phyloP scores from a whole-genome alignment of 2,888 invertebrate species.

The Clepsis dumicolana region DNA sequence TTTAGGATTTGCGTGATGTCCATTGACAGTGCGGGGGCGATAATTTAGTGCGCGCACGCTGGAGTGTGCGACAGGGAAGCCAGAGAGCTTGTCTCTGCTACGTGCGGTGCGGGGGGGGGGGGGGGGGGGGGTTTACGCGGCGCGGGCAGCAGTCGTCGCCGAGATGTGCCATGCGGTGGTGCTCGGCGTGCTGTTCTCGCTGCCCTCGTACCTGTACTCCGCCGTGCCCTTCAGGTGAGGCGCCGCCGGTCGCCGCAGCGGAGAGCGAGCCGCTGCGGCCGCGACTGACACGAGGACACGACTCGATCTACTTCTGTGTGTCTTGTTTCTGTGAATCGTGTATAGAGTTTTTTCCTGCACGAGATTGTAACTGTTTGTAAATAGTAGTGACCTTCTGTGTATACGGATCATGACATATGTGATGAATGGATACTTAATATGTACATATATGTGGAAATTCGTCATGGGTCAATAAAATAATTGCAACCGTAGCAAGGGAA shows the following conservation, averaged over 20 bases:
- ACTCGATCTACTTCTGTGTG: conserved; percentile 18
- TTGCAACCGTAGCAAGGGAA: conserved; percentile 14
- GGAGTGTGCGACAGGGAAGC: conserved; percentile 12
- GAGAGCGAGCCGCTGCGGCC: conserved; percentile 28
- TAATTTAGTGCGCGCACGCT: conserved; percentile 33
- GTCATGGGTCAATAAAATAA: conserved; percentile 14
- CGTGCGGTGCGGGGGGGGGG: conserved; percentile 10
- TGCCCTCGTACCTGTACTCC: conserved; percentile 79
- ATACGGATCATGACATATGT: not conserved
- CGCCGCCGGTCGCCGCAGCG: conserved; percentile 39
- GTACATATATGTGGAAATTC: conserved; percentile 18
- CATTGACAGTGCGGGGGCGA: conserved; percentile 32
- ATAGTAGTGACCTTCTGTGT: not conserved
- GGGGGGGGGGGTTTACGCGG: conserved; percentile 7
- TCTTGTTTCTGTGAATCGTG: not conserved
- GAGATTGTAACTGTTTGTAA: not conserved
- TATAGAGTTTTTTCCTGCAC: not conserved
- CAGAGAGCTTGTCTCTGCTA: not conserved
- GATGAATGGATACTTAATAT: not conserved
- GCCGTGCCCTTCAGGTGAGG: conserved; percentile 80
- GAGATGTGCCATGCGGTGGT: conserved; percentile 80
- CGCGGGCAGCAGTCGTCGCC: conserved; percentile 53
- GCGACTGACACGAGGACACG: conserved; percentile 16
- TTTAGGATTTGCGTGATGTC: conserved; percentile 21
- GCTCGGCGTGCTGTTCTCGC: conserved; percentile 77